phyloP scores from a whole-genome alignment of 2,888 invertebrate genomes.

The Melanargia galathea region DNA sequence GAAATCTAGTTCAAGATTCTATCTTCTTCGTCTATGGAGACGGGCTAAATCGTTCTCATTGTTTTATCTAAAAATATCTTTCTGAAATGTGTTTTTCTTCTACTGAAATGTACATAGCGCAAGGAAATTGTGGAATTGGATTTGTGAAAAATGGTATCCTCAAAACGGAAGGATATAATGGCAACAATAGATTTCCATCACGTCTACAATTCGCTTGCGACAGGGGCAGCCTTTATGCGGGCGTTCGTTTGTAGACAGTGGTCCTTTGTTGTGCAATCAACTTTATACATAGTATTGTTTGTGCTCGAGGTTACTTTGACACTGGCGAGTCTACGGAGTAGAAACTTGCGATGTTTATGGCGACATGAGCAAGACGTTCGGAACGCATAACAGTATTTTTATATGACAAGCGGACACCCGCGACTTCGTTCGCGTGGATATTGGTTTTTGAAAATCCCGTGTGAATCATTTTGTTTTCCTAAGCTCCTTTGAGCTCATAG shows the following conservation, averaged over 20 bases:
- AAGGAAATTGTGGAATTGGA: slow-evolving; percentile 31
- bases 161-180: slow-evolving; percentile 22
- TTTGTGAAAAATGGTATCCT: slow-evolving; percentile 35
- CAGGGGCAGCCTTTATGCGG: slow-evolving; percentile 39
- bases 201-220: slow-evolving; percentile 36
- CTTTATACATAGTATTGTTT: slow-evolving; percentile 29
- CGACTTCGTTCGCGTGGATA: no score
- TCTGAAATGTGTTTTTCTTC: not conserved
- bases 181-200: slow-evolving; percentile 43
- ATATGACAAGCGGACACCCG: no score
- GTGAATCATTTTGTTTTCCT: no score
- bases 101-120: not conserved
- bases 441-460: no score
- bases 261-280: slow-evolving; percentile 32
- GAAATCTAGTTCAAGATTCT: not conserved
- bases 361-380: not conserved
- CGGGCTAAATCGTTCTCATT: not conserved
- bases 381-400: no score
- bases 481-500: no score
- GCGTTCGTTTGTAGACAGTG: slow-evolving; percentile 38
- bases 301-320: slow-evolving; percentile 19
- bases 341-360: slow-evolving; percentile 2
- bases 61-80: no score
- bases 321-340: not conserved
- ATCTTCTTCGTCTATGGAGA: not conserved